Percentiles rank a stretch among this genome's conserved stretches.
Evolutionary conservation across 2,888 invertebrate genomes (phyloP).

Genomic region (Ceratothoa steindachneri): DNA sequence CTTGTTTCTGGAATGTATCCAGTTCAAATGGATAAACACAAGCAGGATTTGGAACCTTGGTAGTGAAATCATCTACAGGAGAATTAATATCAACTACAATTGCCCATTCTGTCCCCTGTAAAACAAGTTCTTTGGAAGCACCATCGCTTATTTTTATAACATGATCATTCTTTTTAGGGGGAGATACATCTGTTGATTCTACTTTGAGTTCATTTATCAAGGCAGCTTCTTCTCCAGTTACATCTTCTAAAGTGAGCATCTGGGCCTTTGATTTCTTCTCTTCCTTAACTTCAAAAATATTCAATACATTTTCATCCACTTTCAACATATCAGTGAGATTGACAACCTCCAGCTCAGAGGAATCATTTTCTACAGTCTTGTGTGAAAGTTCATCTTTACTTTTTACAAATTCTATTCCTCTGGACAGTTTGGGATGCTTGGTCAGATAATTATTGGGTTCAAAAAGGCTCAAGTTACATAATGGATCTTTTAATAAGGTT

Average conservation of each 20-base stretch:
- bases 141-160: constrained; percentile 62
- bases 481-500: constrained; percentile 34
- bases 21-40: constrained; percentile 82
- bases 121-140: constrained; percentile 56
- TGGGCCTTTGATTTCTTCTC: constrained; percentile 46
- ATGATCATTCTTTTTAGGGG: constrained; percentile 55
- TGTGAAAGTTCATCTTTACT: background rate
- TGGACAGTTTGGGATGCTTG: constrained; percentile 39
- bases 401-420: constrained; percentile 33
- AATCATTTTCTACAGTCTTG: constrained; percentile 1
- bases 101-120: constrained; percentile 68
- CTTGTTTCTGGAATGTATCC: constrained; percentile 95
- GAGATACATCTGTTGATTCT: constrained; percentile 48
- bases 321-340: constrained; percentile 63
- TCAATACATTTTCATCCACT: constrained; percentile 61
- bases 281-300: constrained; percentile 52
- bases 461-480: constrained; percentile 2
- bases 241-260: constrained; percentile 26
- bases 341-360: constrained; percentile 50
- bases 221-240: constrained; percentile 45
- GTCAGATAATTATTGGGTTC: constrained; percentile 16
- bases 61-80: constrained; percentile 74
- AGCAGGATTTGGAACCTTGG: constrained; percentile 77
- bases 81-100: constrained; percentile 76
- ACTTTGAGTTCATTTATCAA: constrained; percentile 26